Conservation (phyloP, 2,113 vertebrate genomes). For the Hippocampus zosterae region DNA sequence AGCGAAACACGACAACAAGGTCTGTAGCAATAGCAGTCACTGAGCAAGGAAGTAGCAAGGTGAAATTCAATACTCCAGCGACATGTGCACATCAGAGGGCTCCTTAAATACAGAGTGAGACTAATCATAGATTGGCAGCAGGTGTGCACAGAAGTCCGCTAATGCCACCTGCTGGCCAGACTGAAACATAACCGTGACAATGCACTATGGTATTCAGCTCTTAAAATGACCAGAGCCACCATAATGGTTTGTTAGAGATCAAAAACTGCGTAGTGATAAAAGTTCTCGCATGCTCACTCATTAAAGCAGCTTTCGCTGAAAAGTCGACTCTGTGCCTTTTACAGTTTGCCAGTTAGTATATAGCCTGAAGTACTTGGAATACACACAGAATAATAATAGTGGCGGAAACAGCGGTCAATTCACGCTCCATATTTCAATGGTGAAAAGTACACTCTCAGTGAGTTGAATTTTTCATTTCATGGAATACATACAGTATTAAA, state of each 20-base stretch:
- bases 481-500: slow-evolving; percentile 9
- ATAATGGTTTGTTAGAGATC: slow-evolving; percentile 23
- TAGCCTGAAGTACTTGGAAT: not conserved
- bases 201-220: slow-evolving; percentile 6
- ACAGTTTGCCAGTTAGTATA: not conserved
- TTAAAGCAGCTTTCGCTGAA: slow-evolving; percentile 41
- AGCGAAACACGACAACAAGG: too few relatives aligned
- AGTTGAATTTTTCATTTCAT: slow-evolving; percentile 7
- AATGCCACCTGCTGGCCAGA: too few relatives aligned
- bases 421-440: slow-evolving; percentile 6
- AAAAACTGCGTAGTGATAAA: slow-evolving; percentile 31
- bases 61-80: too few relatives aligned
- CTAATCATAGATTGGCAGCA: too few relatives aligned
- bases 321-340: slow-evolving; percentile 5
- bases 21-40: too few relatives aligned
- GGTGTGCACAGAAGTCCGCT: too few relatives aligned
- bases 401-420: not conserved
- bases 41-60: too few relatives aligned
- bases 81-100: too few relatives aligned
- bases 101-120: too few relatives aligned
- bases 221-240: slow-evolving; percentile 27
- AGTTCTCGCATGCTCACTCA: slow-evolving; percentile 18
- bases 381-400: slow-evolving; percentile 2
- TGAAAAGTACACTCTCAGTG: not conserved
- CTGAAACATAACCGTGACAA: too few relatives aligned